Conservation (phyloP, 2,888 invertebrate species). For the Cylindroiulus punctatus region DNA sequence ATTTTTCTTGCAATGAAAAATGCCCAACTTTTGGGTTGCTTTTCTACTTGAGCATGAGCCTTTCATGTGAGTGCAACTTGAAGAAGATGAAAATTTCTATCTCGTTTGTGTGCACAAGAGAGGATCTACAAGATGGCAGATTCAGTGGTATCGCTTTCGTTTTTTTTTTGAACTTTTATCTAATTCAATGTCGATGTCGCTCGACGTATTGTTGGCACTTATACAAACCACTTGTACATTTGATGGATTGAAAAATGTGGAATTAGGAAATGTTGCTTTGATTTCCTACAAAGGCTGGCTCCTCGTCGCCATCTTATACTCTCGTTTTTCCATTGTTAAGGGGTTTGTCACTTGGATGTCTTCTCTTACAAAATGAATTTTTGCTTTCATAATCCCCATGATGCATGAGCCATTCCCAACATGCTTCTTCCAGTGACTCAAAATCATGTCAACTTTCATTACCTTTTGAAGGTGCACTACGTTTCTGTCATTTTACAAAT, state of each 20-base stretch:
- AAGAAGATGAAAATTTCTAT: conserved; percentile 23
- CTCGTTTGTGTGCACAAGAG: not conserved
- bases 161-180: conserved; percentile 25
- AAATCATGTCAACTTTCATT: not conserved
- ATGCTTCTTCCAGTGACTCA: not conserved
- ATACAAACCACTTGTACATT: not conserved
- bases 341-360: not conserved
- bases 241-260: not conserved
- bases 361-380: conserved; percentile 5
- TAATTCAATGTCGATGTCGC: conserved; percentile 6
- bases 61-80: not conserved
- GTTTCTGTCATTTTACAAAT: not conserved
- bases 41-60: not conserved
- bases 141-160: conserved; percentile 7
- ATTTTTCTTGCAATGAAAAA: not conserved
- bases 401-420: not conserved
- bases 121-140: conserved; percentile 8
- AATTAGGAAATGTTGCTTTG: conserved; percentile 16
- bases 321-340: not conserved
- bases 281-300: not conserved
- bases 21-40: not conserved
- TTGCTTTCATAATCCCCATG: not conserved
- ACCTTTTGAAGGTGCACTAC: not conserved
- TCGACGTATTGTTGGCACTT: not conserved
- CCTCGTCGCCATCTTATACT: not conserved